Base-by-base conservation (phyloP, 2,888 invertebrate species). In the Pocota personata region DNA sequence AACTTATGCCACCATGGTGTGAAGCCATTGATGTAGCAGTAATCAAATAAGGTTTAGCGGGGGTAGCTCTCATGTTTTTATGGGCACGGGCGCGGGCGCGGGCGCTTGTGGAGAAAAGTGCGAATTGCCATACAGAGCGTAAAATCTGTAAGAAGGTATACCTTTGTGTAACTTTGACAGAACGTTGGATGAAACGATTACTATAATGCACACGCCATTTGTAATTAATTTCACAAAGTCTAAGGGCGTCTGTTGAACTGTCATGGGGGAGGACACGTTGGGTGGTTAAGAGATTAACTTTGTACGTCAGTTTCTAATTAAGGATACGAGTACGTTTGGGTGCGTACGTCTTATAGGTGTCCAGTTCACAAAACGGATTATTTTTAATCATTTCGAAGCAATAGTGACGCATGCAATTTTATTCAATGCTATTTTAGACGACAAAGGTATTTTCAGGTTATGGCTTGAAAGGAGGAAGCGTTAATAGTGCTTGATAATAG, bases 1-100 rank as follows among this genome's bases (percentile, higher is more conserved):
- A 86, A 82, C 77, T 86, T 77, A 48, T 86, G 55, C 66, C 71
- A 72, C 60, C 76, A 64, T 58, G 21, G 48, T 21, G 58, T 16
- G 86, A 86, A 86, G 82, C 86, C 86, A 82, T 86, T 82, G 76
- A 86, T 69, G 82, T 86, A 55, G 72, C 72, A 86, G 66, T 86
- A 86, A 86, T 86, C 76, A 82, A 82, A 77, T 86, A 67, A 69
- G 32, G 21, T 48, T 46, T 46, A 32, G 35, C n/a, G n/a, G 27
- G 19, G 43, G 1, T 14, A 8, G 8, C 8, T 2, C 7, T 10
- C 50, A 5, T 24, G 8, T 35, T 30, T 57, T 19, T n/a, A n/a
- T n/a, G 4, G 4, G 6, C 14, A 19, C n/a, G 48, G 12, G 12
- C 3, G 27, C n/a, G 4, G 4, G 6, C 14, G 30, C n/a, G 48